A percentile compares a stretch with the other conserved stretches of the same genome.
Conservation (phyloP, 2,797 vertebrate species). For the Channallabes apus region DNA sequence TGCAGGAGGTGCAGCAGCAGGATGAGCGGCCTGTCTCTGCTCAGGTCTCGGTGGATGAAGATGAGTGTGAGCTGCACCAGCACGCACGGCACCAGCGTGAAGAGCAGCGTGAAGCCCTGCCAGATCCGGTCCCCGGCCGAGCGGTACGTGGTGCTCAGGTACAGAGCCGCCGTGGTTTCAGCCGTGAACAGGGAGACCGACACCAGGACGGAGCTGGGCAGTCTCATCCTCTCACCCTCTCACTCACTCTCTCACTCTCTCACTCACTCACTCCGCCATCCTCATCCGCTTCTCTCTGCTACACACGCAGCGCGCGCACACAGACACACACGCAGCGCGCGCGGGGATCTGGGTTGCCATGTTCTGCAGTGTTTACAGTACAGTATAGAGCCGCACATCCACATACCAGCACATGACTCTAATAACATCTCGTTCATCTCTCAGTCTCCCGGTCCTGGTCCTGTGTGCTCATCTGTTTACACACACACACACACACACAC, state of each 20-base stretch:
- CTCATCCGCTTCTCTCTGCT: constrained; percentile 53
- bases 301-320: constrained; percentile 56
- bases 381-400: no score
- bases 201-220: constrained; percentile 89
- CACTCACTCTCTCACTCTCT: no score
- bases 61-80: constrained; percentile 93
- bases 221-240: constrained; percentile 82
- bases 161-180: constrained; percentile 87
- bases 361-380: background rate
- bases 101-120: constrained; percentile 90
- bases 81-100: constrained; percentile 87
- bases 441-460: background rate
- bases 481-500: background rate
- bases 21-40: constrained; percentile 89
- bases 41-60: constrained; percentile 94
- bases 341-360: constrained; percentile 7
- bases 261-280: constrained; percentile 73
- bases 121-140: constrained; percentile 88
- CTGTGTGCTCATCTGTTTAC: background rate
- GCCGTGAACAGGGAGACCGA: constrained; percentile 90
- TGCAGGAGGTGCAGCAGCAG: constrained; percentile 94
- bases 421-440: no score
- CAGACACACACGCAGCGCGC: background rate
- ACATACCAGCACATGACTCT: background rate
- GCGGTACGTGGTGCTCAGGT: constrained; percentile 88